Evolutionary conservation across 2,888 invertebrate species (phyloP).

Genomic region (Sussaba pulchella): DNA sequence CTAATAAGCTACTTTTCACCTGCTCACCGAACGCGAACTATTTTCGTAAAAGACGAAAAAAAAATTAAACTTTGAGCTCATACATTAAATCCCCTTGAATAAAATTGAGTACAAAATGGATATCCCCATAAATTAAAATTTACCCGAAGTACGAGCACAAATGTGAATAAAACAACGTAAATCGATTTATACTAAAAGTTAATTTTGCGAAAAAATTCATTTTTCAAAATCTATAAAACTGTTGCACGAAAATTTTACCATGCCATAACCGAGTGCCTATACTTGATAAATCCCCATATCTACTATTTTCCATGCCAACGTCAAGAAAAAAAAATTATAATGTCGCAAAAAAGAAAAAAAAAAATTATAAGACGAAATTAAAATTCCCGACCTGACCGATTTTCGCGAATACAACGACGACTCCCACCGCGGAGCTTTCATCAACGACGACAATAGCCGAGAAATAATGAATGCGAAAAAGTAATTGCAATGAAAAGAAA

Average conservation of each 20-base stretch:
- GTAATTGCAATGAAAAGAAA: conserved; percentile 26
- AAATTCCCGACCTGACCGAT: not conserved
- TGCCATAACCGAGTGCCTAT: no score
- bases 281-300: not conserved
- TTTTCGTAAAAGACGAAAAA: not conserved
- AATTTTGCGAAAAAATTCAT: not conserved
- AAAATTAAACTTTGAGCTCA: not conserved
- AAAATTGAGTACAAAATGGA: not conserved
- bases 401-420: not conserved
- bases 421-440: not conserved
- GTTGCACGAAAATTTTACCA: not conserved
- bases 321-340: conserved; percentile 1
- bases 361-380: not conserved
- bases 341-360: not conserved
- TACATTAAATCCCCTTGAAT: not conserved
- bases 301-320: not conserved
- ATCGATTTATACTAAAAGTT: no score
- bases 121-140: no score
- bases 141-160: no score
- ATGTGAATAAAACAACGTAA: no score
- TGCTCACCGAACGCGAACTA: not conserved
- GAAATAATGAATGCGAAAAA: conserved; percentile 26
- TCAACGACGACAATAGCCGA: not conserved
- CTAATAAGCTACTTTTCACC: not conserved
- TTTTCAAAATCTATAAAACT: not conserved